A percentile compares a stretch with the other conserved stretches of the same genome.
phyloP scores from a whole-genome alignment of 2,888 invertebrate genomes.

The Gari tellinella region DNA sequence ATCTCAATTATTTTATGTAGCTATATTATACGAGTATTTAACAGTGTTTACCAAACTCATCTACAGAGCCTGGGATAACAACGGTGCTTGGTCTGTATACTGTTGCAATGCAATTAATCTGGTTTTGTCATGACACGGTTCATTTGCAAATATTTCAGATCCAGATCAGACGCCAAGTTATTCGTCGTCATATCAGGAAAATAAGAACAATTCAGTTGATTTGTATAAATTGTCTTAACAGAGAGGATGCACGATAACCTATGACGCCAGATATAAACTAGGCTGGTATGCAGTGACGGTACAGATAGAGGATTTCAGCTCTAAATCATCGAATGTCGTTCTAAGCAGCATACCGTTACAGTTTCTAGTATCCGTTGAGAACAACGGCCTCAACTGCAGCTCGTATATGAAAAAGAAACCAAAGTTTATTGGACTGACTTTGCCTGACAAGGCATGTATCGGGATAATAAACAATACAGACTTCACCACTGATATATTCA shows the following conservation, averaged over 20 bases:
- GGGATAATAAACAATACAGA: conserved; percentile 13
- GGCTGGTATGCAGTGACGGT: conserved; percentile 45
- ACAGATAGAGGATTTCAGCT: conserved; percentile 36
- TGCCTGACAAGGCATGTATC: conserved; percentile 22
- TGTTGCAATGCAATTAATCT: no score
- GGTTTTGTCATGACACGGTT: no score
- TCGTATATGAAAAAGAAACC: conserved; percentile 2
- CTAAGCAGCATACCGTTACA: conserved; percentile 44
- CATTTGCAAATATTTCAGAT: no score
- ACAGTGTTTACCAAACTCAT: no score
- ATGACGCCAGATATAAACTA: conserved; percentile 8
- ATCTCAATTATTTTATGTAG: no score
- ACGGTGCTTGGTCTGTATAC: no score
- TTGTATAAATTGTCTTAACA: no score
- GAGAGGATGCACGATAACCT: conserved; percentile 27
- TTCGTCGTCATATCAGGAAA: no score
- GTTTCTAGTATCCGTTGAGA: conserved; percentile 23
- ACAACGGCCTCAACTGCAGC: neutral
- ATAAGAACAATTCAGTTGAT: no score
- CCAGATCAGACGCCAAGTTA: no score
- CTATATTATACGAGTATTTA: no score
- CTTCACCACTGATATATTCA: conserved; percentile 10
- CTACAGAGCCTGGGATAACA: no score
- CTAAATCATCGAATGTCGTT: neutral
- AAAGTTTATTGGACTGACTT: conserved; percentile 16